Base-by-base conservation (phyloP, 2,113 vertebrate species). In the Tautogolabrus adspersus region DNA sequence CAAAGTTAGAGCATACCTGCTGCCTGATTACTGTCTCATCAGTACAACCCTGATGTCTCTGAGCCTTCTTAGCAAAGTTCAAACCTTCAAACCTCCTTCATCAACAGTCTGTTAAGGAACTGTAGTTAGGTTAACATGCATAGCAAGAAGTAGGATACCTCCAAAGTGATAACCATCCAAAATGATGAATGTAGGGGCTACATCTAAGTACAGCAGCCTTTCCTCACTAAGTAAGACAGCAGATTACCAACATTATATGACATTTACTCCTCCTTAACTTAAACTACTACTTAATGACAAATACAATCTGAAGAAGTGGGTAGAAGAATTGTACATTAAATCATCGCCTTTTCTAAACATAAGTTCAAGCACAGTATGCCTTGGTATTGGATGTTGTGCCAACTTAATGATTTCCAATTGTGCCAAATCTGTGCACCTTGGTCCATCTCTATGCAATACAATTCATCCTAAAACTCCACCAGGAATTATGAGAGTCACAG, bases 401-500 rank as follows among this genome's bases (percentile, higher is more conserved):
- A 34, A 34, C 30, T 6, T 34, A 34, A 34, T 34, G 30, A 34
- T 34, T 34, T 34, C 30, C 30, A 34, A 6, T 34, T 34, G 30
- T 34, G 30, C 30, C 30, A 34, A 34, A 34, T 34, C 30, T 34
- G 30, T 34, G 30, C 30, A 34, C 30, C 30, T 74, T 7, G 0
- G 42, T 77, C 69, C 56, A 22, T 21, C 51, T 23, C 49, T 16
- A 21, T 38, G 34, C 18, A 55, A 16, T 30, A 19, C 30, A 22
- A 62, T 58, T 38, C 51, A 63, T 66, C 23, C 23, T 8, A 8
- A 44, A 62, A 58, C 51, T 23, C 61, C 56, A 51, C 2, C 15
- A 52, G 49, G 21, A 47, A 64, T 3, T 21, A 38, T 1, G 59
- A 63, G 46, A 18, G 52, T 71, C n/a, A 60, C 6, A 66, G 72